Conservation (phyloP, 1,140 invertebrate genomes). For the Protaetia brevitarsis region DNA sequence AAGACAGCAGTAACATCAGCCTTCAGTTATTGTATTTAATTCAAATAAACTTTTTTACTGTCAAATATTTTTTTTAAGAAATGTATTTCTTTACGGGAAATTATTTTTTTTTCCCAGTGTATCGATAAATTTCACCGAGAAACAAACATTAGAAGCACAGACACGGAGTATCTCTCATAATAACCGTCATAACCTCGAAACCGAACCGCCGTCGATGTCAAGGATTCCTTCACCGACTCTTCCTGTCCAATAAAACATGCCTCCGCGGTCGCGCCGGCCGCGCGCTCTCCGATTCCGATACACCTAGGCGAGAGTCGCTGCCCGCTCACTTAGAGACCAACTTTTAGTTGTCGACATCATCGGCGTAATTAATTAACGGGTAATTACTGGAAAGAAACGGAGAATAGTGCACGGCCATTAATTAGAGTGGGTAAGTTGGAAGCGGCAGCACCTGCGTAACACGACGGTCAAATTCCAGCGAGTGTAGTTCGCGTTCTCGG, state of each 20-base stretch:
- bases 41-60: too few species aligned
- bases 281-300: too few species aligned
- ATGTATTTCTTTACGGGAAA: too few species aligned
- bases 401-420: constrained; percentile 3
- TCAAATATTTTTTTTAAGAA: too few species aligned
- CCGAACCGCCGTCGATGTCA: constrained; percentile 11
- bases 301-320: not conserved
- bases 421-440: constrained; percentile 14
- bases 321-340: not conserved
- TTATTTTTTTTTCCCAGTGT: too few species aligned
- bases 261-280: not conserved
- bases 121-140: too few species aligned
- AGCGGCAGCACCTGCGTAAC: constrained; percentile 13
- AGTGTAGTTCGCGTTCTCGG: not conserved
- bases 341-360: constrained; percentile 18
- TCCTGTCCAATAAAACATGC: not conserved
- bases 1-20: too few species aligned
- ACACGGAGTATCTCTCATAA: not conserved
- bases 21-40: too few species aligned
- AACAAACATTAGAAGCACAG: too few species aligned
- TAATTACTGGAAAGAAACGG: constrained; percentile 16
- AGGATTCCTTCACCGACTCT: not conserved
- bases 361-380: constrained; percentile 16
- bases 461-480: not conserved
- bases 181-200: constrained; percentile 10